Evolutionary conservation across 2,888 invertebrate species (phyloP).

Genomic region (Ceraclea dissimilis): DNA sequence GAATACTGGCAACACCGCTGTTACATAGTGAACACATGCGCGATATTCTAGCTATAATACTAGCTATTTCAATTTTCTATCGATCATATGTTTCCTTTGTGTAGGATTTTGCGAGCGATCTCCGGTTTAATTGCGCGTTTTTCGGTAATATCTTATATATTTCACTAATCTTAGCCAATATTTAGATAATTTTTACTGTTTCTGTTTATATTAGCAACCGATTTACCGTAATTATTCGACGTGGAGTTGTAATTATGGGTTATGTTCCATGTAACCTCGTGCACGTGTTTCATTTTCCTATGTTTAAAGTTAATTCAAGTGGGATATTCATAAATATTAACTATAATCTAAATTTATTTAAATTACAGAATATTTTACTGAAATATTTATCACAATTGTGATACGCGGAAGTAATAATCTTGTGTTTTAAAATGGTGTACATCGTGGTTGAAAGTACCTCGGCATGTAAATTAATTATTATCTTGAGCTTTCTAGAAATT

Average conservation of each 20-base stretch:
- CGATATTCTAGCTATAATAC: conserved; percentile 11
- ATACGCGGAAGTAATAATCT: neutral
- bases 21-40: conserved; percentile 16
- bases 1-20: conserved; percentile 11
- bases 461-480: too few species aligned
- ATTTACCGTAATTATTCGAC: neutral
- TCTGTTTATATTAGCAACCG: too few species aligned
- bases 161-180: too few species aligned
- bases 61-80: conserved; percentile 16
- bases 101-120: conserved; percentile 6
- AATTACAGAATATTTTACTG: neutral
- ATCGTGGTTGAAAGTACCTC: neutral
- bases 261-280: neutral
- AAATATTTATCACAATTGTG: neutral
- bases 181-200: too few species aligned
- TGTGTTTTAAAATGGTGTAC: neutral
- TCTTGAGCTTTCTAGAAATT: too few species aligned
- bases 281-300: neutral
- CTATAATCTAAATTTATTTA: neutral
- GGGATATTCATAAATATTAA: too few species aligned
- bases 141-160: too few species aligned
- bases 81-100: conserved; percentile 23
- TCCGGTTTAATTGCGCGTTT: too few species aligned
- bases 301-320: too few species aligned
- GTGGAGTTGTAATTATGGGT: neutral